A percentile compares a stretch with the other conserved stretches of the same genome.
These are phyloP conservation scores for Pogona vitticeps DNA, from an alignment of 2,113 vertebrate species.

Conservation along the genomic window DNA sequence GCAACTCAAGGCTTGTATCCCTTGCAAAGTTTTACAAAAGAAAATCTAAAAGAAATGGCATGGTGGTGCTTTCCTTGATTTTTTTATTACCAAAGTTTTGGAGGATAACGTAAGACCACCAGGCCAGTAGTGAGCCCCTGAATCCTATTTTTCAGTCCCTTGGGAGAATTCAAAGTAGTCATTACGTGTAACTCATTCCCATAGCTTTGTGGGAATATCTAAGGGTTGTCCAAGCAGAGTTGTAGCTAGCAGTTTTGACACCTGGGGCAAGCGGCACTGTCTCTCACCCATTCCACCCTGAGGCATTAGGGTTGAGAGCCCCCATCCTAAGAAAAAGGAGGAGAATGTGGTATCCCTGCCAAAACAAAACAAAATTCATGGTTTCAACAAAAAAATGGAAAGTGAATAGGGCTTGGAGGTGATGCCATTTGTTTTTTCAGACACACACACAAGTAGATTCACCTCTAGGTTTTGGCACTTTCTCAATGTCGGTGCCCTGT, in stretches of 20 bases:
- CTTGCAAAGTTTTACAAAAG: neutral
- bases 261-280: neutral
- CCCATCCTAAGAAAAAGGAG: too few relatives aligned
- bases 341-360: too few relatives aligned
- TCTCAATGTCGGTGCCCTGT: too few relatives aligned
- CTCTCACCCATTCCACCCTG: too few relatives aligned
- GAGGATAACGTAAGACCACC: too few relatives aligned
- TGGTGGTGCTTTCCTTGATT: constrained; percentile 24
- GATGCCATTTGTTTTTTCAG: too few relatives aligned
- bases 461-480: too few relatives aligned
- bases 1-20: constrained; percentile 21
- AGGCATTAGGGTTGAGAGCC: too few relatives aligned
- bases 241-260: neutral
- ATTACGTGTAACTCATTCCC: neutral
- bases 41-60: constrained; percentile 19
- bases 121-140: neutral
- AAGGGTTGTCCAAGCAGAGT: neutral
- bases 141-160: neutral
- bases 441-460: too few relatives aligned
- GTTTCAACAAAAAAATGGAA: too few relatives aligned
- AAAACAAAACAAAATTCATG: too few relatives aligned
- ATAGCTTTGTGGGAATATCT: neutral
- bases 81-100: constrained; percentile 24
- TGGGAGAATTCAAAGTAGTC: neutral
- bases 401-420: too few relatives aligned